phyloP scores from a whole-genome alignment of 2,113 vertebrate genomes.

The Delphinapterus leucas region DNA sequence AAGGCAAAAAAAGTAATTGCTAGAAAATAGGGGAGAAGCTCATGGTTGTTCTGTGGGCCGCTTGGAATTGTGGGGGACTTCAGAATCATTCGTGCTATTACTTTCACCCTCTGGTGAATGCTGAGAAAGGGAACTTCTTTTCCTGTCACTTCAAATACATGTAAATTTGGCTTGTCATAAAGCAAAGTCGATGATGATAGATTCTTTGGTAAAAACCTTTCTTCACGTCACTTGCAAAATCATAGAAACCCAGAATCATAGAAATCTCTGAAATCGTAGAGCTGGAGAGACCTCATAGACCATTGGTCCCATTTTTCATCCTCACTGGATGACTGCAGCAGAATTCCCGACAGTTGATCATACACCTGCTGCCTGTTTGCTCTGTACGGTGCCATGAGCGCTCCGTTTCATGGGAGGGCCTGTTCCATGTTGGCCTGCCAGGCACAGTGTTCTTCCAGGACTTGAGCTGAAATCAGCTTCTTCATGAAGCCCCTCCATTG shows the following conservation, averaged over 20 bases:
- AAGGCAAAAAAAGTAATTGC: background rate
- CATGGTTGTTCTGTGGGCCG: background rate
- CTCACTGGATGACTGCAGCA: background rate
- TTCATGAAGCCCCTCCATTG: background rate
- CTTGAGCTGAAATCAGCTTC: background rate
- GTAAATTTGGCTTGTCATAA: background rate
- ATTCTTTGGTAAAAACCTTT: background rate
- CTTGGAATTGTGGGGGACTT: background rate
- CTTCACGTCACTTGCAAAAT: background rate
- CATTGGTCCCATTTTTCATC: background rate
- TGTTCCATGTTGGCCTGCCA: background rate
- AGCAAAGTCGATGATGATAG: background rate
- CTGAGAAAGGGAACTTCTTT: background rate
- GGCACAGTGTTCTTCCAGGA: background rate
- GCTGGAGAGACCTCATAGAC: background rate
- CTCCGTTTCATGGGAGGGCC: background rate
- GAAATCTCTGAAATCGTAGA: background rate
- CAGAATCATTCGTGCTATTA: background rate
- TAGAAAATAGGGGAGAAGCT: background rate
- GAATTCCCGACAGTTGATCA: background rate
- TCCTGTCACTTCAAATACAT: background rate
- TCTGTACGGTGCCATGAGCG: fast-evolving
- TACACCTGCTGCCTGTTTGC: background rate
- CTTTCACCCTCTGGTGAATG: background rate
- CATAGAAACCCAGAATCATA: background rate